A percentile compares a stretch with the other conserved stretches of the same genome.
phyloP scores from a whole-genome alignment of 2,113 vertebrate genomes.

The Barnardius zonarius region DNA sequence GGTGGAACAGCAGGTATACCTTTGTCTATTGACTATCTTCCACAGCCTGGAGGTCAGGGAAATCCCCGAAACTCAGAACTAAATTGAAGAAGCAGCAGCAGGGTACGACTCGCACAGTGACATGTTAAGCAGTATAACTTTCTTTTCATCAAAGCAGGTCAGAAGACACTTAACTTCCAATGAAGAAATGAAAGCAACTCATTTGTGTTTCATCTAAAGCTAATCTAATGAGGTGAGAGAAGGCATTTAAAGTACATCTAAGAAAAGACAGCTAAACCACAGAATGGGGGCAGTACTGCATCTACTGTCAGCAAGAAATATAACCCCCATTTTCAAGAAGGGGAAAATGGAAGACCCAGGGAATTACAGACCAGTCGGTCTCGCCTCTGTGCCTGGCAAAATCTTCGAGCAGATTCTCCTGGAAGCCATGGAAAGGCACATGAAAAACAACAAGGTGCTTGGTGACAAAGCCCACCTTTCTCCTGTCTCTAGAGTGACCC shows the following conservation, averaged over 20 bases:
- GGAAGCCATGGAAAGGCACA: too few relatives aligned
- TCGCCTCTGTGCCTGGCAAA: too few relatives aligned
- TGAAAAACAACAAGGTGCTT: too few relatives aligned
- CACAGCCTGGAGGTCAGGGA: neutral
- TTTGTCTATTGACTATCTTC: neutral
- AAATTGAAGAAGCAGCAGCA: neutral
- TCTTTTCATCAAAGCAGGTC: neutral
- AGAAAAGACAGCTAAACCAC: neutral
- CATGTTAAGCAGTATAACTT: neutral
- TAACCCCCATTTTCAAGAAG: too few relatives aligned
- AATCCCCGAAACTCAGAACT: neutral
- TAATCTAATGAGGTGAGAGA: neutral
- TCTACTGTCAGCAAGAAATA: neutral
- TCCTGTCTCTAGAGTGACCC: neutral
- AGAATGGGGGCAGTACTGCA: neutral
- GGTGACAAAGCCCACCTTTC: neutral
- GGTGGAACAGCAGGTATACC: neutral
- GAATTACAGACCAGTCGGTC: too few relatives aligned
- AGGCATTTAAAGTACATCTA: neutral
- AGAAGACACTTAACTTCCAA: neutral
- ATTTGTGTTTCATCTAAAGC: neutral
- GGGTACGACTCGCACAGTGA: neutral
- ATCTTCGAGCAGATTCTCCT: too few relatives aligned
- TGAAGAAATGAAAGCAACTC: neutral
- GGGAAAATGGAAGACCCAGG: too few relatives aligned